These are phyloP conservation scores for Microchrysa polita DNA, from an alignment of 2,888 invertebrate species.

Conservation along the genomic window DNA sequence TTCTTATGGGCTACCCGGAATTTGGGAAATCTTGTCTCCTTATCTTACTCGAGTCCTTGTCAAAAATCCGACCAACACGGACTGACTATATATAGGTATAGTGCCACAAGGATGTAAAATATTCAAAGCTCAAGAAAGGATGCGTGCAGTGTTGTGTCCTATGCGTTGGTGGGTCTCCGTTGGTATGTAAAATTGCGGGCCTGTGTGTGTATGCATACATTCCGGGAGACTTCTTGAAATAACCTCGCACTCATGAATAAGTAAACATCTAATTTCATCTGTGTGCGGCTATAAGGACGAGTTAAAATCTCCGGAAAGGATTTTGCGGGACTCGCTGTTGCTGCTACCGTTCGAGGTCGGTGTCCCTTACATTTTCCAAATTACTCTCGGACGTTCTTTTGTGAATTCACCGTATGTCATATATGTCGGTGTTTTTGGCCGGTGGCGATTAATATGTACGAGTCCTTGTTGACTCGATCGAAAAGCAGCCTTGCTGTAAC, in stretches of 20 bases:
- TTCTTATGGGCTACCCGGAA: too few species aligned
- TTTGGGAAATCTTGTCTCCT: too few species aligned
- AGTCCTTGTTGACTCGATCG: too few species aligned
- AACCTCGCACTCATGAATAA: slow-evolving; percentile 8
- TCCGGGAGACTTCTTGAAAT: not conserved
- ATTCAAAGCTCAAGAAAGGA: slow-evolving; percentile 14
- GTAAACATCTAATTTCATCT: not conserved
- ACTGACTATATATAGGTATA: too few species aligned
- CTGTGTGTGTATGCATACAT: not conserved
- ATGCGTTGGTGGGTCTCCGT: too few species aligned
- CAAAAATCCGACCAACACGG: too few species aligned
- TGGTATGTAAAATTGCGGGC: too few species aligned
- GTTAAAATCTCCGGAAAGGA: not conserved
- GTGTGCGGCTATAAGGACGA: not conserved
- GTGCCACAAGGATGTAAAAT: slow-evolving; percentile 22
- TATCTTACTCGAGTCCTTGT: too few species aligned
- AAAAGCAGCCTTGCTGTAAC: too few species aligned
- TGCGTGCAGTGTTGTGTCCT: not conserved
- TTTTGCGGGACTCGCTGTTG: not conserved
- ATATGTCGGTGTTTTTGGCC: too few species aligned
- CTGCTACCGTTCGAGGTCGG: not conserved
- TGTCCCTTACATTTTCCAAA: not conserved
- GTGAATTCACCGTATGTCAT: too few species aligned
- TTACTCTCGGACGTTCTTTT: not conserved
- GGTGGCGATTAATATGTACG: too few species aligned